Conservation (phyloP, 2,888 invertebrate species). For the Platynereis dumerilii region DNA sequence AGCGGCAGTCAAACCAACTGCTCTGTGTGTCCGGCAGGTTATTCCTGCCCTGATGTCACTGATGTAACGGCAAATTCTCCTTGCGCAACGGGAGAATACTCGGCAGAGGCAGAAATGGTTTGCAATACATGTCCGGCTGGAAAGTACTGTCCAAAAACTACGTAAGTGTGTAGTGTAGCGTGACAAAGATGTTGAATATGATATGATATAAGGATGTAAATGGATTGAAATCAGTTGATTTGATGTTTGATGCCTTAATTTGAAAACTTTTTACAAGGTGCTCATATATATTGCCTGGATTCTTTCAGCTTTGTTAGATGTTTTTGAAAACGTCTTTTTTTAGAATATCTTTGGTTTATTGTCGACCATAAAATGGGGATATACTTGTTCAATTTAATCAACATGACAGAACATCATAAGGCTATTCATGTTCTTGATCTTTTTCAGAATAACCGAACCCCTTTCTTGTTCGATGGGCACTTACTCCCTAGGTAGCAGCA, state of each 20-base stretch:
- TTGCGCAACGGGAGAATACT: slow-evolving; percentile 51
- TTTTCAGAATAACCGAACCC: slow-evolving; percentile 22
- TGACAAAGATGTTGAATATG: background rate
- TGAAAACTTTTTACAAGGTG: too few relatives aligned
- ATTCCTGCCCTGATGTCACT: slow-evolving; percentile 44
- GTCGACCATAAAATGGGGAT: too few relatives aligned
- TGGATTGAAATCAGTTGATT: background rate
- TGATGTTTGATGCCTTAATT: too few relatives aligned
- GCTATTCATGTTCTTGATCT: too few relatives aligned
- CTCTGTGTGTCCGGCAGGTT: slow-evolving; percentile 48
- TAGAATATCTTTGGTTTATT: too few relatives aligned
- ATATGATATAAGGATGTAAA: background rate
- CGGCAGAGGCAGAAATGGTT: slow-evolving; percentile 48
- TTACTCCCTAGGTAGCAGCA: slow-evolving; percentile 45
- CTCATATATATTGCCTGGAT: too few relatives aligned
- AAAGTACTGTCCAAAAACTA: slow-evolving; percentile 45
- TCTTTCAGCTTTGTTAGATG: too few relatives aligned
- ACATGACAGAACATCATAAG: too few relatives aligned
- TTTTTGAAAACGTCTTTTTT: too few relatives aligned
- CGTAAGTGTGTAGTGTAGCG: slow-evolving; percentile 8
- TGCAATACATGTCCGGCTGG: slow-evolving; percentile 56
- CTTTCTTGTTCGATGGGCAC: slow-evolving; percentile 40
- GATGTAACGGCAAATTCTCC: slow-evolving; percentile 37
- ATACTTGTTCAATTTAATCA: too few relatives aligned
- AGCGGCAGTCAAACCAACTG: slow-evolving; percentile 45